Conservation (phyloP, 1,140 invertebrate species). For the Aricia agestis region DNA sequence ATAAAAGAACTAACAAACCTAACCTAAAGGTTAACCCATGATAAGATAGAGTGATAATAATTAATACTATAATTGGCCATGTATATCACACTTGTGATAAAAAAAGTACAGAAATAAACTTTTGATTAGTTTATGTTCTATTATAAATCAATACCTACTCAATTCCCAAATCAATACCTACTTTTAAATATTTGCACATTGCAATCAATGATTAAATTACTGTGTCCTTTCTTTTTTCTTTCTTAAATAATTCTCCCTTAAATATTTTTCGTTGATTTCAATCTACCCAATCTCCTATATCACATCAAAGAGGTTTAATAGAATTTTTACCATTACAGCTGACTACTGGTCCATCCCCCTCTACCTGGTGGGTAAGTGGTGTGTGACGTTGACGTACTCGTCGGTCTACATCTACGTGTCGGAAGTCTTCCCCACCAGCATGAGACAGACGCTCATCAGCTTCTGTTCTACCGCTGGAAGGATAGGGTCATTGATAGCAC, state of each 20-base stretch:
- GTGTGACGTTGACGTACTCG: constrained; percentile 79
- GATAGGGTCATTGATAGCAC: constrained; percentile 81
- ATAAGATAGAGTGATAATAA: not conserved
- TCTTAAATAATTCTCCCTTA: too few relatives aligned
- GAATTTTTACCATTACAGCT: constrained; percentile 35
- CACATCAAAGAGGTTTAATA: not conserved
- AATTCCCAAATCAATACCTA: too few relatives aligned
- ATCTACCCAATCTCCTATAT: not conserved
- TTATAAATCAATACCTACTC: too few relatives aligned
- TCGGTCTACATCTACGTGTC: constrained; percentile 83
- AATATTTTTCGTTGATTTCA: not conserved
- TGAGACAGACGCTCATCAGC: constrained; percentile 80
- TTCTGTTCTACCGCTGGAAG: constrained; percentile 82
- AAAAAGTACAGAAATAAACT: not conserved
- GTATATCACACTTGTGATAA: not conserved
- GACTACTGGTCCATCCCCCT: constrained; percentile 61
- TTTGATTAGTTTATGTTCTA: not conserved
- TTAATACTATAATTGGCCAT: not conserved
- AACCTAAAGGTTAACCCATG: not conserved
- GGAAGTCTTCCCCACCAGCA: constrained; percentile 83
- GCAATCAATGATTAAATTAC: too few relatives aligned
- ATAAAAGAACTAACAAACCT: too few relatives aligned
- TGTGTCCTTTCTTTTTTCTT: too few relatives aligned
- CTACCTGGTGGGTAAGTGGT: constrained; percentile 81
- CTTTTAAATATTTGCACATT: too few relatives aligned